A percentile compares a stretch with the other conserved stretches of the same genome.
Conservation (phyloP, 2,113 vertebrate genomes). For the Lamprotornis superbus region DNA sequence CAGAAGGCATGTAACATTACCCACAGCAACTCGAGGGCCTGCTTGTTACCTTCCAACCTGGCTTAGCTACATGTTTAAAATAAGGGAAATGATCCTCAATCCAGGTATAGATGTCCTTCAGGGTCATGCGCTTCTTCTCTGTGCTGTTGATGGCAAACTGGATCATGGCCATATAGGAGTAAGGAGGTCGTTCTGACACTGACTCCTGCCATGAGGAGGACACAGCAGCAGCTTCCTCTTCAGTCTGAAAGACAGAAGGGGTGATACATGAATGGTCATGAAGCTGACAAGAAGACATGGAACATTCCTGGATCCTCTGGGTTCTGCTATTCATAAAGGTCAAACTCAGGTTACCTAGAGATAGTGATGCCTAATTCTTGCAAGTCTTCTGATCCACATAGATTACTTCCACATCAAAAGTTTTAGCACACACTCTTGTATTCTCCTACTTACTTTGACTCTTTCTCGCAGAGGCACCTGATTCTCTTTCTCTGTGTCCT, state of each 20-base stretch:
- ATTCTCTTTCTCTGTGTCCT: slow-evolving; percentile 79
- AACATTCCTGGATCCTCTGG: background rate
- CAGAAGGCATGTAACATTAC: background rate
- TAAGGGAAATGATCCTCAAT: slow-evolving; percentile 95
- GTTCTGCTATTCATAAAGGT: background rate
- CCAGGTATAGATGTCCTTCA: slow-evolving; percentile 97
- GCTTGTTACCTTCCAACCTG: slow-evolving; percentile 91
- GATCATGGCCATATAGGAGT: slow-evolving; percentile 98
- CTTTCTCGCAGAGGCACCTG: slow-evolving; percentile 19
- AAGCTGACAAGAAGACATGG: background rate
- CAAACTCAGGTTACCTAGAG: background rate
- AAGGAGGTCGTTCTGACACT: slow-evolving; percentile 84
- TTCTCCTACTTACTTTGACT: slow-evolving; percentile 73
- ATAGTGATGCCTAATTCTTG: background rate
- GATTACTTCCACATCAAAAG: background rate
- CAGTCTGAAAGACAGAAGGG: slow-evolving; percentile 38
- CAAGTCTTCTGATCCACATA: background rate
- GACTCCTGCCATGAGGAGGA: slow-evolving; percentile 60
- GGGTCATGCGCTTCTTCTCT: slow-evolving; percentile 85
- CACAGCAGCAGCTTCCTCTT: slow-evolving; percentile 15
- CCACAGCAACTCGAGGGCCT: background rate
- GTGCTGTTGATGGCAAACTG: slow-evolving; percentile 98
- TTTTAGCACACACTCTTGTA: background rate
- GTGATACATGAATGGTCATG: background rate
- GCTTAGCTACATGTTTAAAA: slow-evolving; percentile 91